Percentiles rank a stretch among this genome's conserved stretches.
Conservation (phyloP, 2,113 vertebrate species). For the Malaclemys terrapin region DNA sequence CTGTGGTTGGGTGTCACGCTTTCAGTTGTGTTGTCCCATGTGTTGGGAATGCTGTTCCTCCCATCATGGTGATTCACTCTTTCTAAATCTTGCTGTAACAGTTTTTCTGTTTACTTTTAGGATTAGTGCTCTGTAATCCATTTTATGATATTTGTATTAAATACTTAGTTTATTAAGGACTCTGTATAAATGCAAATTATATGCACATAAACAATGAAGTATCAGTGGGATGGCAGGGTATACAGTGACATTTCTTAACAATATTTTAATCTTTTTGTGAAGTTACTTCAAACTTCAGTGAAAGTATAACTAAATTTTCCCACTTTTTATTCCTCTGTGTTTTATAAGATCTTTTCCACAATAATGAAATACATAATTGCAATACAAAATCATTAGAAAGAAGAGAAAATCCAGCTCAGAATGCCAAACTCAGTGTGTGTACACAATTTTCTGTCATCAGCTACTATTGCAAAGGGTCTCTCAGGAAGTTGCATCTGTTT, state of each 20-base stretch:
- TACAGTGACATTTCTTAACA: neutral
- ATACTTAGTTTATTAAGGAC: neutral
- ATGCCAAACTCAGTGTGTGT: neutral
- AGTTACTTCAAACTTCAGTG: neutral
- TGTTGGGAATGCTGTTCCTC: neutral
- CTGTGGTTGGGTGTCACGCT: neutral
- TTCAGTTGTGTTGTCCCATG: neutral
- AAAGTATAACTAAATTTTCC: neutral
- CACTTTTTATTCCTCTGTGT: constrained; percentile 18
- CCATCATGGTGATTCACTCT: neutral
- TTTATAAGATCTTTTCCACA: neutral
- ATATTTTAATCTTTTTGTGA: neutral
- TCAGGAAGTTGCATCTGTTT: neutral
- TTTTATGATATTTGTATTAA: neutral
- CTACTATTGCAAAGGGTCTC: neutral
- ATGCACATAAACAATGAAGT: neutral
- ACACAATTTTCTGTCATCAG: neutral
- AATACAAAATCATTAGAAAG: neutral
- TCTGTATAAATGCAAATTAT: neutral
- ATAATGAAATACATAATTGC: neutral
- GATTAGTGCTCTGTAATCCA: neutral
- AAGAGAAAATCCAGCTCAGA: neutral
- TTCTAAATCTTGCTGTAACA: neutral
- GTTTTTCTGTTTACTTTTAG: neutral
- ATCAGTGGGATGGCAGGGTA: neutral